phyloP scores from a whole-genome alignment of 2,797 vertebrate species.

The Lepidocolaptes lacrymiger region DNA sequence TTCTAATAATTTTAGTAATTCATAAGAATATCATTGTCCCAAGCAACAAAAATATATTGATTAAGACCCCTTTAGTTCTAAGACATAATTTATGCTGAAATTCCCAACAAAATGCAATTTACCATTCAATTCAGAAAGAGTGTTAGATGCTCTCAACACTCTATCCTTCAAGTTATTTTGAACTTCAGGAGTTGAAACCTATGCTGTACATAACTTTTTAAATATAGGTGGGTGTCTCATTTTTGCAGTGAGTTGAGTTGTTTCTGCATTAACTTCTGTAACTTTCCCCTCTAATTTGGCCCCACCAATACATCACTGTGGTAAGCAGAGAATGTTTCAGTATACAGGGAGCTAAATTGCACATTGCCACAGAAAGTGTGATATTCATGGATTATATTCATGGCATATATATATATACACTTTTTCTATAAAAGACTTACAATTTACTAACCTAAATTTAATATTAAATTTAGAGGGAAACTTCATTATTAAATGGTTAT shows the following conservation, averaged over 20 bases:
- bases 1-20: neutral
- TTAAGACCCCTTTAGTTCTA: neutral
- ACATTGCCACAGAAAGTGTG: neutral
- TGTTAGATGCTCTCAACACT: neutral
- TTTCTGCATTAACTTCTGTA: neutral
- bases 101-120: neutral
- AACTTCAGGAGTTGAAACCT: neutral
- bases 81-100: neutral
- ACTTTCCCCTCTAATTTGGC: neutral
- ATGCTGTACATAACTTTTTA: neutral
- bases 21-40: neutral
- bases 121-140: neutral
- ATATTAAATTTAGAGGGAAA: neutral
- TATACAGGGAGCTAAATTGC: neutral
- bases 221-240: neutral
- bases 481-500: neutral
- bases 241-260: neutral
- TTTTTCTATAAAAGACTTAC: neutral
- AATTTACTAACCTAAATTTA: neutral
- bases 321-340: neutral
- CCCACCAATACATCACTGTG: neutral
- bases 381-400: neutral
- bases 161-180: neutral
- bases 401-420: neutral
- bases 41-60: neutral